Evolutionary conservation across 2,797 vertebrate species (phyloP), one percentile per base, ranked within the genome.

Genomic region (Semaprochilodus insignis): DNA sequence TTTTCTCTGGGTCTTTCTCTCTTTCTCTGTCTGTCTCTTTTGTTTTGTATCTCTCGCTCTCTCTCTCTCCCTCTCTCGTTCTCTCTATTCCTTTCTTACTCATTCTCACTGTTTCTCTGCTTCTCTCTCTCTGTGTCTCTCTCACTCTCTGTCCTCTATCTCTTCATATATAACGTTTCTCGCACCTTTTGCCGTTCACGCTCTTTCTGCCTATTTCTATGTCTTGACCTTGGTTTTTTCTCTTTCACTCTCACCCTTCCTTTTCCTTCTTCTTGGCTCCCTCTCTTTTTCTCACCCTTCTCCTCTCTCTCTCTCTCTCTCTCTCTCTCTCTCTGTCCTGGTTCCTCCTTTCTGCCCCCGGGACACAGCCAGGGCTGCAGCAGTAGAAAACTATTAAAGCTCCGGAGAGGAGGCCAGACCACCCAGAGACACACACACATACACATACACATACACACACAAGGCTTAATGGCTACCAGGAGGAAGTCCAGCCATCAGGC

Each of bases 351-450:
- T 75, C 36, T 67, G 96, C 66, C 97, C 97, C 96, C 95, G 92
- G 94, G 97, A 97, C 97, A 96, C 87, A 92, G 93, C 93, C 94
- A 95, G 95, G 95, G 95, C 96, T 97, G 92, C 54, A 96, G 96
- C 95, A 93, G 95, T 94, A 92, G 92, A 94, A 97, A 96, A 96
- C 94, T 96, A 95, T 96, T 89, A 88, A 84, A 86, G 91, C 81
- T 89, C 88, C 88, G 81, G 89, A 93, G 91, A 92, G 74, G 71
- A 92, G 90, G 87, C 88, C 80, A 88, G 98, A 98, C 97, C 97
- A 99, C 98, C 98, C 98, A 99, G 94, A 95, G 94, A 95, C 91
- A 88, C 86, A 99, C 97, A 87, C 87, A 85, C 73, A 87, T 91
- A 87, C 86, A 99, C 97, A 95, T 91, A 87, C 86, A 99, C 97